Evolutionary conservation across 2,113 vertebrate species (phyloP).

Genomic region (Rhinolophus ferrumequinum): DNA sequence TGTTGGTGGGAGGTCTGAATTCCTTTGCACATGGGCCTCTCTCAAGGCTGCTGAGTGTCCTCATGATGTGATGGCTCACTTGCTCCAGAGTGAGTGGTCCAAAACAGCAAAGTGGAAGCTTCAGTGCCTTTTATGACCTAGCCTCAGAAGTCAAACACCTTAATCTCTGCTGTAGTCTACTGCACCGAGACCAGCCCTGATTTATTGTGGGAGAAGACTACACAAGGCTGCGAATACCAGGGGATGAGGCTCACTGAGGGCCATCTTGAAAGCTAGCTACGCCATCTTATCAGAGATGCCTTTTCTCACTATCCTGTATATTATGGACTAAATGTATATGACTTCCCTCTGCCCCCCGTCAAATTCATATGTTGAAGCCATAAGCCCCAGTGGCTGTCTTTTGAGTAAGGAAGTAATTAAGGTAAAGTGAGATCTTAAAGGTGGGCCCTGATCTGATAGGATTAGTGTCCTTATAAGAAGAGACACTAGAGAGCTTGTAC

Average conservation of each 20-base stretch:
- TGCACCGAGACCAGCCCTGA: background rate
- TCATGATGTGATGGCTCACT: background rate
- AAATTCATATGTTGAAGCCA: background rate
- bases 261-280: background rate
- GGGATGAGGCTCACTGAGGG: background rate
- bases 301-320: background rate
- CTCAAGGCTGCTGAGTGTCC: background rate
- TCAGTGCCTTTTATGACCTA: background rate
- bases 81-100: background rate
- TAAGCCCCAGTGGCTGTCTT: background rate
- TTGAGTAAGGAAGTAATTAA: background rate
- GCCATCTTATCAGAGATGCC: background rate
- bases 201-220: background rate
- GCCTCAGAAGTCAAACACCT: background rate
- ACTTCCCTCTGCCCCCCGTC: background rate
- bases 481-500: background rate
- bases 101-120: background rate
- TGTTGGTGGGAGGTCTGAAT: background rate
- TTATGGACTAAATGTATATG: background rate
- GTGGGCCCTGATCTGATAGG: background rate
- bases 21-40: background rate
- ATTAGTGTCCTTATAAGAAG: background rate
- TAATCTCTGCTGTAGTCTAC: background rate
- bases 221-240: background rate
- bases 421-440: background rate